Evolutionary conservation across 2,888 invertebrate species (phyloP).

Genomic region (Philonicus albiceps): DNA sequence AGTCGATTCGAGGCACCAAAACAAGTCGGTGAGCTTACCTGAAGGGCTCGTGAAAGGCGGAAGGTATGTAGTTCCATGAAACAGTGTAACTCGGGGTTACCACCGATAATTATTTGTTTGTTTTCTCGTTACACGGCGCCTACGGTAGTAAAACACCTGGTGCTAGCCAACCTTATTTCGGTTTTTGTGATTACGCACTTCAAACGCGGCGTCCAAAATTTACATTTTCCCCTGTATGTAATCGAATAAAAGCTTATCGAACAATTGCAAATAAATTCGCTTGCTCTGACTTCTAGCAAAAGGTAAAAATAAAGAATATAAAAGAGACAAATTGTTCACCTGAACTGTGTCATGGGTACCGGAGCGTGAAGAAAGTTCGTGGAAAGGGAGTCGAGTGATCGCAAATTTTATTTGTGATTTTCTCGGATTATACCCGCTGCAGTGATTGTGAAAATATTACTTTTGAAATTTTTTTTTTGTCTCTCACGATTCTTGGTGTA

Average conservation of each 20-base stretch:
- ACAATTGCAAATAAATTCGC: conserved; percentile 4
- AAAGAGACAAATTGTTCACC: not conserved
- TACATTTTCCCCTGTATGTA: not conserved
- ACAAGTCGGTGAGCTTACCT: conserved; percentile 38
- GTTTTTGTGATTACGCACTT: not conserved
- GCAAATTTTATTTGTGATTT: not conserved
- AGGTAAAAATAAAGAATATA: not conserved
- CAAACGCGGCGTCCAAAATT: not conserved
- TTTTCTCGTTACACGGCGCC: not conserved
- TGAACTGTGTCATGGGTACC: not conserved
- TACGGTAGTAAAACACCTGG: not conserved
- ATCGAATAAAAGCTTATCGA: not conserved
- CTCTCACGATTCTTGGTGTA: not conserved
- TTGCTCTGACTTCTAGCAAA: not conserved
- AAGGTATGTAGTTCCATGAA: not conserved
- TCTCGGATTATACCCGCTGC: not conserved
- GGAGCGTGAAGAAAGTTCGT: conserved; percentile 4
- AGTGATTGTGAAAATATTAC: not conserved
- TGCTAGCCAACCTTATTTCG: not conserved
- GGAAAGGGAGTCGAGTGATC: not conserved
- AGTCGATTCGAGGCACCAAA: conserved; percentile 44
- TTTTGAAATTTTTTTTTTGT: not conserved
- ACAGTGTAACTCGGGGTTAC: not conserved
- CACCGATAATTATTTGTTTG: not conserved
- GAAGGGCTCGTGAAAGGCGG: not conserved